Percentiles rank a stretch among this genome's conserved stretches.
These are phyloP conservation scores for Drymonia ruficornis DNA, from an alignment of 2,888 invertebrate genomes.

Conservation along the genomic window DNA sequence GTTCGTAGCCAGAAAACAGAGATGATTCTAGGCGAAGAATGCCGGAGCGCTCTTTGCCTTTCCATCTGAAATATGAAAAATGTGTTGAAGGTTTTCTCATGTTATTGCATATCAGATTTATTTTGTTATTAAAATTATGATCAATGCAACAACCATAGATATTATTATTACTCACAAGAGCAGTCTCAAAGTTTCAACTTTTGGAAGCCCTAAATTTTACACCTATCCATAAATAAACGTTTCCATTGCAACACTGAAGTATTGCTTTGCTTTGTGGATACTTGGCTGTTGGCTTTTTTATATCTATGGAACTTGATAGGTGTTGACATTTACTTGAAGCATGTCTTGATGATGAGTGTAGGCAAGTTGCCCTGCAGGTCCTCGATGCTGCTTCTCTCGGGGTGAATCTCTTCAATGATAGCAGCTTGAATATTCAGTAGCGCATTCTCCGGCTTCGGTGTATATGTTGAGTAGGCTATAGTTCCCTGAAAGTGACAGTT, in stretches of 20 bases:
- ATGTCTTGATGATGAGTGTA: constrained; percentile 86
- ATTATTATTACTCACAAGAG: no score
- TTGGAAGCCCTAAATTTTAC: no score
- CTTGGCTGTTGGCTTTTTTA: no score
- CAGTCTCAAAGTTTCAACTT: no score
- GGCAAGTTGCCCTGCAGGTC: constrained; percentile 87
- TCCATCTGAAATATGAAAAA: constrained; percentile 78
- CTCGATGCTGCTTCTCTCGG: constrained; percentile 86
- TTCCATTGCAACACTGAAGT: no score
- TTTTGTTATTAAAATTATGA: no score
- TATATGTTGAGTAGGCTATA: constrained; percentile 86
- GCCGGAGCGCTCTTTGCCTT: constrained; percentile 85
- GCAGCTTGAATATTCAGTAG: constrained; percentile 86
- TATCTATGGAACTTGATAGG: no score
- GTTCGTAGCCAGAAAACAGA: constrained; percentile 87
- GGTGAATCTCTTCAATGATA: constrained; percentile 86
- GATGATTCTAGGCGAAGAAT: constrained; percentile 86
- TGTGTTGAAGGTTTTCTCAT: no score
- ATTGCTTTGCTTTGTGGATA: no score
- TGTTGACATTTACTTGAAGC: constrained; percentile 81
- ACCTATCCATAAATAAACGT: no score
- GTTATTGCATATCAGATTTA: no score
- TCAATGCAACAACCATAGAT: no score
- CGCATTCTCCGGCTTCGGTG: constrained; percentile 82
- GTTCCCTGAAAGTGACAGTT: constrained; percentile 75